Conservation (phyloP, 2,888 invertebrate species). For the Plusia festucae region DNA sequence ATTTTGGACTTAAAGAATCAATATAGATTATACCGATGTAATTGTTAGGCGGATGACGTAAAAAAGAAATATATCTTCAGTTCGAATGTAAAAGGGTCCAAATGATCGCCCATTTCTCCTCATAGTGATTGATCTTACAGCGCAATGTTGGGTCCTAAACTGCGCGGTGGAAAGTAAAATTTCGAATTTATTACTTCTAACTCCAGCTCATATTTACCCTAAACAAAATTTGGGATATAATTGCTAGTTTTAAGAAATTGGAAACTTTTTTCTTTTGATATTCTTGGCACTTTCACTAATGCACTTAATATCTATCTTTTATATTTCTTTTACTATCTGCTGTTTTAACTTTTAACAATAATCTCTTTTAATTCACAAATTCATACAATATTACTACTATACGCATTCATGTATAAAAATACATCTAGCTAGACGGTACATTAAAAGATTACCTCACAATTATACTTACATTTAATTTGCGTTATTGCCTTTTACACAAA, state of each 20-base stretch:
- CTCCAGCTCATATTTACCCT: slow-evolving; percentile 25
- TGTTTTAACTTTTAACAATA: slow-evolving; percentile 27
- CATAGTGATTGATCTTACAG: slow-evolving; percentile 56
- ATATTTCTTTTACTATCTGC: slow-evolving; percentile 28
- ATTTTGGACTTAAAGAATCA: slow-evolving; percentile 32
- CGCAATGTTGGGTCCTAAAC: slow-evolving; percentile 39
- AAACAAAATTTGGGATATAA: slow-evolving; percentile 14
- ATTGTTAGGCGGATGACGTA: slow-evolving; percentile 54
- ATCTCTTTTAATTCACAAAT: slow-evolving; percentile 23
- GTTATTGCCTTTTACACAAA: slow-evolving; percentile 45
- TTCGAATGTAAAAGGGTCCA: slow-evolving; percentile 50
- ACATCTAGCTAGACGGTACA: neutral
- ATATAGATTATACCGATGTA: slow-evolving; percentile 44
- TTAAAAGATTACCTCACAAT: slow-evolving; percentile 12
- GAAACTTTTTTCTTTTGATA: slow-evolving; percentile 2
- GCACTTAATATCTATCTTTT: slow-evolving; percentile 11
- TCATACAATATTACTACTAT: slow-evolving; percentile 15
- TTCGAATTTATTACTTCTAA: slow-evolving; percentile 26
- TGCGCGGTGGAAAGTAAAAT: slow-evolving; percentile 40
- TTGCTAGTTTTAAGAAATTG: slow-evolving; percentile 1
- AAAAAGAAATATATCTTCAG: slow-evolving; percentile 55
- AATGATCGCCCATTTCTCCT: slow-evolving; percentile 53
- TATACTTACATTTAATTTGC: slow-evolving; percentile 11
- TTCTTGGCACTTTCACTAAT: slow-evolving; percentile 21
- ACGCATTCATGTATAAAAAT: slow-evolving; percentile 10